Conservation (phyloP, 2,113 vertebrate species). For the Takifugu bimaculatus region DNA sequence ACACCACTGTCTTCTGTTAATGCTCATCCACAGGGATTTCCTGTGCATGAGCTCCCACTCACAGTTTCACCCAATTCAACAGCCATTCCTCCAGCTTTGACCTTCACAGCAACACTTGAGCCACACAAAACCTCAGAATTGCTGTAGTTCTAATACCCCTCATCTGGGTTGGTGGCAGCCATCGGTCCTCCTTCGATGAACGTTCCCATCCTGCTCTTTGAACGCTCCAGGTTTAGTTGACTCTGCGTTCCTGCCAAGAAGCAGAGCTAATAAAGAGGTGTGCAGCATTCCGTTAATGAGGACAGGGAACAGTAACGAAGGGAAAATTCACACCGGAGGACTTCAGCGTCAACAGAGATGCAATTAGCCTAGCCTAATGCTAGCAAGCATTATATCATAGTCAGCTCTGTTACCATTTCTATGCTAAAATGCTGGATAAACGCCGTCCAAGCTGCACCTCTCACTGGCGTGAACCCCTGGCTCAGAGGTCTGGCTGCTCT, state of each 20-base stretch:
- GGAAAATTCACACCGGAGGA: not conserved
- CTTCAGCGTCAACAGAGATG: not conserved
- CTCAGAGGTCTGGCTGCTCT: not conserved
- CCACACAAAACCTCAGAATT: not conserved
- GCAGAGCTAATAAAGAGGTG: constrained; percentile 4
- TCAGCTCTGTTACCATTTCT: no score
- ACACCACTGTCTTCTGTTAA: constrained; percentile 16
- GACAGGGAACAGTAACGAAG: no score
- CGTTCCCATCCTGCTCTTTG: constrained; percentile 73
- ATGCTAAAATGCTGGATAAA: no score
- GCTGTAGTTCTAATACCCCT: constrained; percentile 59
- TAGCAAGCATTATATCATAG: no score
- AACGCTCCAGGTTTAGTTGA: constrained; percentile 69
- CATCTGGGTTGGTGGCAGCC: constrained; percentile 61
- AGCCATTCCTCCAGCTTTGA: not conserved
- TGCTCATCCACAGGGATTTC: no score
- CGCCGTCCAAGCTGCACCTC: not conserved
- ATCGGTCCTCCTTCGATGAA: constrained; percentile 60
- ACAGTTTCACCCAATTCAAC: not conserved
- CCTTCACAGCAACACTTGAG: not conserved
- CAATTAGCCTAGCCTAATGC: no score
- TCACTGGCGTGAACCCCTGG: not conserved
- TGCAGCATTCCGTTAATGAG: not conserved
- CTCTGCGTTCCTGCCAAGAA: constrained; percentile 65
- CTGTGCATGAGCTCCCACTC: no score